A percentile compares a stretch with the other conserved stretches of the same genome.
Conservation (phyloP, 2,888 invertebrate species). For the Hedya salicella region DNA sequence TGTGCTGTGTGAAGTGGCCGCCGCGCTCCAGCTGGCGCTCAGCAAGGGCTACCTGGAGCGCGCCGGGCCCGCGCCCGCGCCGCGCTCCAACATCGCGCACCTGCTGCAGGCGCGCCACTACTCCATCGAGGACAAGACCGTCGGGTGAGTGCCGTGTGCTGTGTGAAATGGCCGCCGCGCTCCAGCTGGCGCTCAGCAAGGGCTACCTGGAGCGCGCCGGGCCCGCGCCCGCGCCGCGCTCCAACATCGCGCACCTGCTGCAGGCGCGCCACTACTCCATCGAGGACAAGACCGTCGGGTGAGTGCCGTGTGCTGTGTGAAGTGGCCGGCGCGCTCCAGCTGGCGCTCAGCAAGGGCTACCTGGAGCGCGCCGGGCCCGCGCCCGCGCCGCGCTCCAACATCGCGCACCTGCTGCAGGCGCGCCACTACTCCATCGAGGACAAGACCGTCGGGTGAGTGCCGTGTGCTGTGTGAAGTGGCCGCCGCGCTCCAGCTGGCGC, state of each 20-base stretch:
- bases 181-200: constrained; percentile 79
- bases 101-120: constrained; percentile 59
- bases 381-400: constrained; percentile 17
- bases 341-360: constrained; percentile 56
- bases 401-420: constrained; percentile 62
- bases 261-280: constrained; percentile 59
- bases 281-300: constrained; percentile 47
- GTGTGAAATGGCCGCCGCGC: constrained; percentile 90
- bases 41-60: constrained; percentile 64
- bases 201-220: constrained; percentile 61
- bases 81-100: constrained; percentile 55
- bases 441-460: constrained; percentile 50
- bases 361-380: constrained; percentile 59
- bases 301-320: constrained; percentile 46
- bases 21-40: constrained; percentile 88
- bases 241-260: constrained; percentile 58
- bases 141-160: constrained; percentile 49
- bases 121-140: constrained; percentile 51
- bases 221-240: constrained; percentile 1
- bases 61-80: constrained; percentile 7
- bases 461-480: constrained; percentile 83
- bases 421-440: constrained; percentile 57
- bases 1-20: constrained; percentile 85
- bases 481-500: constrained; percentile 89
- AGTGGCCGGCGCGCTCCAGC: constrained; percentile 93